phyloP scores from a whole-genome alignment of 1,140 invertebrate genomes.

The Eumeta japonica region DNA sequence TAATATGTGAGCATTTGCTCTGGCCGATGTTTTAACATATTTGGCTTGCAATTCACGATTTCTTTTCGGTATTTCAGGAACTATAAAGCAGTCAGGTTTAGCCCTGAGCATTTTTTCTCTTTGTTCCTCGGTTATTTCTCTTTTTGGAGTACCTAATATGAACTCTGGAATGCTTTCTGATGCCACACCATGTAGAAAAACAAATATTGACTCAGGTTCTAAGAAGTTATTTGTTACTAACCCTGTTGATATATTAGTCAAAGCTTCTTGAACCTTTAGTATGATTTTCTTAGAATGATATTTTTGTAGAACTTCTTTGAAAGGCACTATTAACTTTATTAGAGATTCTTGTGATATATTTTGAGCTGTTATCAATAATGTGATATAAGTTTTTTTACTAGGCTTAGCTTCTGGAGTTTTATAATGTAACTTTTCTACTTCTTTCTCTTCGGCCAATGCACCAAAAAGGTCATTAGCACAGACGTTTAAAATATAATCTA shows the following conservation, averaged over 20 bases:
- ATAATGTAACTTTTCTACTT: constrained; percentile 77
- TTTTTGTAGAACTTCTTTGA: constrained; percentile 77
- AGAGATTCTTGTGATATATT: constrained; percentile 76
- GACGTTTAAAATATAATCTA: constrained; percentile 79
- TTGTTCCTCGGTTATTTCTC: constrained; percentile 55
- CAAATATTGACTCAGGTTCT: constrained; percentile 67
- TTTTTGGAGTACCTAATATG: constrained; percentile 57
- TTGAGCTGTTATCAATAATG: constrained; percentile 77
- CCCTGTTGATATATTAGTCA: constrained; percentile 76
- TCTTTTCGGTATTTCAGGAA: constrained; percentile 66
- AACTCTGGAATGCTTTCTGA: constrained; percentile 77
- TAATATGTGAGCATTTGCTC: constrained; percentile 85
- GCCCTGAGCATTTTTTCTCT: constrained; percentile 49
- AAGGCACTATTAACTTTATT: constrained; percentile 74
- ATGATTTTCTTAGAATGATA: constrained; percentile 79
- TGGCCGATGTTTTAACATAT: constrained; percentile 63
- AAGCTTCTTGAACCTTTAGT: constrained; percentile 76
- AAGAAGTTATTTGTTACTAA: constrained; percentile 80
- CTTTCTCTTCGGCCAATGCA: constrained; percentile 85
- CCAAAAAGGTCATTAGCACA: constrained; percentile 89
- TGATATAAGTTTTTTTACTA: constrained; percentile 84
- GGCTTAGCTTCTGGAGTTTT: constrained; percentile 78
- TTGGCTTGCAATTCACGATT: constrained; percentile 62
- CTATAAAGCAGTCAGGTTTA: constrained; percentile 68
- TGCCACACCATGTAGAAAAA: constrained; percentile 78